Evolutionary conservation across 92 coral and sea anemone genomes (phyloP).

Genomic region (Heteractis magnifica): DNA sequence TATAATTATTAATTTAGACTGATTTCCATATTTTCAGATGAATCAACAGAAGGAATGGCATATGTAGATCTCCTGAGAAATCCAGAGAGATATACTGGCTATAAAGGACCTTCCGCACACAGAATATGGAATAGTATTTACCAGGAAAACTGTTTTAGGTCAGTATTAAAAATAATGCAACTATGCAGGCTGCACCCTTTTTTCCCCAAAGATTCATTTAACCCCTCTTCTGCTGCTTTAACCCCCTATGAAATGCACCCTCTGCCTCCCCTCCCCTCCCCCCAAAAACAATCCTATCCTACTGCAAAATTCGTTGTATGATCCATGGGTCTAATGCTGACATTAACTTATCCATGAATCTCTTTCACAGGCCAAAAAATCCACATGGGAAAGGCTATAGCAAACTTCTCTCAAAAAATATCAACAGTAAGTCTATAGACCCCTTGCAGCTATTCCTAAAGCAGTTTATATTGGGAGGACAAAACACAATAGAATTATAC

Average conservation of each 20-base stretch:
- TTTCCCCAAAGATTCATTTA: background rate
- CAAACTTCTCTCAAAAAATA: slow-evolving; percentile 56
- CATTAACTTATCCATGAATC: background rate
- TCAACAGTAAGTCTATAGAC: slow-evolving; percentile 53
- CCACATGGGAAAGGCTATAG: slow-evolving; percentile 68
- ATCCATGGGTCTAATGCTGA: too few species aligned
- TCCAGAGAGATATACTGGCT: slow-evolving; percentile 92
- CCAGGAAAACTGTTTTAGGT: slow-evolving; percentile 96
- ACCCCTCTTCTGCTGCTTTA: too few species aligned
- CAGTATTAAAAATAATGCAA: slow-evolving; percentile 14
- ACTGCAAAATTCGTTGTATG: too few species aligned
- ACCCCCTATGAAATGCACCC: too few species aligned
- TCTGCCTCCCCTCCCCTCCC: too few species aligned
- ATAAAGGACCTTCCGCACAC: slow-evolving; percentile 80
- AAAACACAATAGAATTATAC: too few species aligned
- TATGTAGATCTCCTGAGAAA: slow-evolving; percentile 83
- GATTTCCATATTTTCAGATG: slow-evolving; percentile 50
- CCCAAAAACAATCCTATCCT: background rate
- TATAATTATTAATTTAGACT: too few species aligned
- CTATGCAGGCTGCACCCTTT: background rate
- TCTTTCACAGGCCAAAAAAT: slow-evolving; percentile 52
- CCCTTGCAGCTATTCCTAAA: background rate
- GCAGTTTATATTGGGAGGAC: too few species aligned
- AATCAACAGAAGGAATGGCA: slow-evolving; percentile 77
- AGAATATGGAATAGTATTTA: slow-evolving; percentile 96